Evolutionary conservation across 2,113 vertebrate genomes (phyloP).

Genomic region (Xenus cinereus): DNA sequence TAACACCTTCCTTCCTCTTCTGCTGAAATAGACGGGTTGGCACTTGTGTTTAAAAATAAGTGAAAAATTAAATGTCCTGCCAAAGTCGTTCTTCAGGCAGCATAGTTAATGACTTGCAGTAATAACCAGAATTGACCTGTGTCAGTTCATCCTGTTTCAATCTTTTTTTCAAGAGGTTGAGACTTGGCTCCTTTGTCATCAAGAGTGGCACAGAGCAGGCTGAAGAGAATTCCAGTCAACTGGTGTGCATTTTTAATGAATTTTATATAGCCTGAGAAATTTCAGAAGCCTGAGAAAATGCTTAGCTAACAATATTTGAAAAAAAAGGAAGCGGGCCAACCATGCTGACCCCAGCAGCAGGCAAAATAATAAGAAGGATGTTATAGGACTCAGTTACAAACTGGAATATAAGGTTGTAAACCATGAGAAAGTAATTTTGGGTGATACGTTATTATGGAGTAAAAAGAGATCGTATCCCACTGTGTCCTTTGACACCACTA

Average conservation of each 20-base stretch:
- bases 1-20: slow-evolving; percentile 6
- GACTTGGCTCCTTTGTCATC: neutral
- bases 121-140: neutral
- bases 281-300: neutral
- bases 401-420: neutral
- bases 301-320: neutral
- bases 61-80: neutral
- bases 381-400: neutral
- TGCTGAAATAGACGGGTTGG: neutral
- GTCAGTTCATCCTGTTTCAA: neutral
- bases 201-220: neutral
- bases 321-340: neutral
- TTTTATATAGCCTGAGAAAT: neutral
- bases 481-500: neutral
- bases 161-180: neutral
- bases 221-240: neutral
- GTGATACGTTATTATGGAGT: neutral
- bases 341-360: neutral
- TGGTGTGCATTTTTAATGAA: neutral
- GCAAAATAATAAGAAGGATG: neutral
- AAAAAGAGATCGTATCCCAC: neutral
- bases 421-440: neutral
- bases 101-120: neutral
- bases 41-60: neutral
- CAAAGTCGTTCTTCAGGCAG: neutral